Conservation (phyloP, 53 echinoderm and acorn worm species). For the Mesocentrotus franciscanus region DNA sequence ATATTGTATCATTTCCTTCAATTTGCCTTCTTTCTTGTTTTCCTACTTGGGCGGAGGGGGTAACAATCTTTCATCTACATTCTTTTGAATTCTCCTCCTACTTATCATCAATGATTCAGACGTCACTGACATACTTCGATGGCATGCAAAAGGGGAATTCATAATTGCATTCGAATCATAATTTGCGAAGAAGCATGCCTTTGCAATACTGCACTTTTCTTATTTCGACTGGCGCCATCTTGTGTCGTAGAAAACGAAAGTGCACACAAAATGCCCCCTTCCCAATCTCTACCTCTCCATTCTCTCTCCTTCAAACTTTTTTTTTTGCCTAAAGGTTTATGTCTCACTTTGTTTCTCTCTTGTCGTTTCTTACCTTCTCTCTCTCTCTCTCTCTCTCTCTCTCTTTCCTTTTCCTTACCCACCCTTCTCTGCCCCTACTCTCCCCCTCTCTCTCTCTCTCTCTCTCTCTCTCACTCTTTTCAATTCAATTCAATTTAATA, state of each 20-base stretch:
- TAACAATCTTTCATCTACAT: neutral
- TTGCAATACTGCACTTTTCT: neutral
- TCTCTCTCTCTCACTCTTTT: slow-evolving; percentile 7
- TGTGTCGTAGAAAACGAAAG: neutral
- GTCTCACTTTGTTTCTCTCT: no score
- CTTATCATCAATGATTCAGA: neutral
- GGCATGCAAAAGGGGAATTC: neutral
- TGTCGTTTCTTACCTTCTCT: neutral
- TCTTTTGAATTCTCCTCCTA: neutral
- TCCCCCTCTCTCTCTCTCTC: neutral
- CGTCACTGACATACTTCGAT: neutral
- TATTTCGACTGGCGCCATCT: slow-evolving; percentile 36
- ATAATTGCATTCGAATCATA: neutral
- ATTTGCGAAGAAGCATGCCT: neutral
- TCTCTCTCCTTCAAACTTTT: no score
- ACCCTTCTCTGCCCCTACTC: neutral
- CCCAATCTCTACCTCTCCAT: neutral
- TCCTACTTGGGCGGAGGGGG: neutral
- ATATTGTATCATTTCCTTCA: neutral
- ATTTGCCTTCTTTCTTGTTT: neutral
- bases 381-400: neutral
- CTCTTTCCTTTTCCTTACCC: neutral
- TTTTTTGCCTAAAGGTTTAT: no score
- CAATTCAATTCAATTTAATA: no score
- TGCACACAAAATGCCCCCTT: neutral